Conservation (phyloP, 2,797 vertebrate species). For the Cuniculus paca region DNA sequence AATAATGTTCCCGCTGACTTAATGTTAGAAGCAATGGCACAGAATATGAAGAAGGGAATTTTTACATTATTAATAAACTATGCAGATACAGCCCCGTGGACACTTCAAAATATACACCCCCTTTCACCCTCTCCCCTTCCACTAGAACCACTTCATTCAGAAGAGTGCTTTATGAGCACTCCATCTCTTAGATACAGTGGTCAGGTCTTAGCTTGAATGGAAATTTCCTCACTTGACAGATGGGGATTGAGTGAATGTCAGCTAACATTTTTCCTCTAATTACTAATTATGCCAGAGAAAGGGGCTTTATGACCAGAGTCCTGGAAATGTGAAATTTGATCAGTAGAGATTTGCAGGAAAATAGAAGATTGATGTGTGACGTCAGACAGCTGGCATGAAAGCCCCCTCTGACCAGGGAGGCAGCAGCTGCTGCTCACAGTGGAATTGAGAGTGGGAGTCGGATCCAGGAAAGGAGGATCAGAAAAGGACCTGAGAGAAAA, state of each 20-base stretch:
- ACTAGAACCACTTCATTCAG: slow-evolving; percentile 68
- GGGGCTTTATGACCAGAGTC: slow-evolving; percentile 84
- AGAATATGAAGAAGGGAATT: neutral
- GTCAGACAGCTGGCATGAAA: slow-evolving; percentile 89
- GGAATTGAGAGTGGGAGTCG: slow-evolving; percentile 53
- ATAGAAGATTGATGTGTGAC: slow-evolving; percentile 90
- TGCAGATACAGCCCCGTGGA: neutral
- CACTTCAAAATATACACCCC: slow-evolving; percentile 48
- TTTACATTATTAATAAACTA: slow-evolving; percentile 70
- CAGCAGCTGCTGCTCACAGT: slow-evolving; percentile 89
- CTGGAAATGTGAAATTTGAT: slow-evolving; percentile 89
- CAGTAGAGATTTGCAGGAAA: slow-evolving; percentile 89
- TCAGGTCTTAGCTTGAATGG: slow-evolving; percentile 73
- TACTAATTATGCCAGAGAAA: slow-evolving; percentile 90
- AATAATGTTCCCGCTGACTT: neutral
- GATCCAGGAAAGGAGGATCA: slow-evolving; percentile 57
- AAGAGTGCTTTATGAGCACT: neutral
- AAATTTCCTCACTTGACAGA: slow-evolving; percentile 87
- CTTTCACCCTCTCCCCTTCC: slow-evolving; percentile 50
- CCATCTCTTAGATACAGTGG: slow-evolving; percentile 75
- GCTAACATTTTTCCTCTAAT: slow-evolving; percentile 89
- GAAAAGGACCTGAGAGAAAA: slow-evolving; percentile 39
- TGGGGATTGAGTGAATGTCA: slow-evolving; percentile 87
- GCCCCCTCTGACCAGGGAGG: slow-evolving; percentile 77
- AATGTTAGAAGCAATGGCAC: neutral